A percentile compares a stretch with the other conserved stretches of the same genome.
Conservation (phyloP, 2,888 invertebrate genomes). For the Thymelicus acteon region DNA sequence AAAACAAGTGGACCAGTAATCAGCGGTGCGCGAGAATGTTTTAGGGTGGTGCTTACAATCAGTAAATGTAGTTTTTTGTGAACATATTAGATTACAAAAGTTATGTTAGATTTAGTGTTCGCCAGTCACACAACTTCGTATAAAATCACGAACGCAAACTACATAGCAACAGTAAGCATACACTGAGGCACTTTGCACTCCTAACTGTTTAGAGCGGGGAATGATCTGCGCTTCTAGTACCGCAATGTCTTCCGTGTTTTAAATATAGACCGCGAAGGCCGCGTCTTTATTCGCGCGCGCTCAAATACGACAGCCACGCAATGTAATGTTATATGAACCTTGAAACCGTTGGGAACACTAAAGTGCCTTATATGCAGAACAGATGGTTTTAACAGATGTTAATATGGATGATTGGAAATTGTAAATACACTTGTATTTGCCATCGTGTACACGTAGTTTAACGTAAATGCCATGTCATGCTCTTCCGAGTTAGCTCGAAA, state of each 20-base stretch:
- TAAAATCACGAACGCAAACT: no score
- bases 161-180: constrained; percentile 2
- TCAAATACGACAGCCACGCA: constrained; percentile 49
- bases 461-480: not conserved
- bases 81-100: no score
- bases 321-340: constrained; percentile 63
- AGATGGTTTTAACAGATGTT: constrained; percentile 42
- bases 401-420: constrained; percentile 38
- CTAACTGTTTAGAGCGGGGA: constrained; percentile 73
- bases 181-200: constrained; percentile 53
- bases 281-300: constrained; percentile 65
- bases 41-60: constrained; percentile 41
- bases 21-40: constrained; percentile 48
- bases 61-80: no score
- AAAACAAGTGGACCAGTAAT: constrained; percentile 43
- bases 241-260: constrained; percentile 79
- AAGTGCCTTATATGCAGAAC: constrained; percentile 42
- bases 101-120: no score
- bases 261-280: constrained; percentile 82
- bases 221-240: constrained; percentile 68
- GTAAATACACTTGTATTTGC: not conserved
- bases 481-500: constrained; percentile 19
- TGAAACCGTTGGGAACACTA: constrained; percentile 53
- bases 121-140: no score
- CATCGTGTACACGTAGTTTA: not conserved